These are phyloP conservation scores for Vidua macroura DNA, from an alignment of 2,113 vertebrate genomes.

Conservation along the genomic window DNA sequence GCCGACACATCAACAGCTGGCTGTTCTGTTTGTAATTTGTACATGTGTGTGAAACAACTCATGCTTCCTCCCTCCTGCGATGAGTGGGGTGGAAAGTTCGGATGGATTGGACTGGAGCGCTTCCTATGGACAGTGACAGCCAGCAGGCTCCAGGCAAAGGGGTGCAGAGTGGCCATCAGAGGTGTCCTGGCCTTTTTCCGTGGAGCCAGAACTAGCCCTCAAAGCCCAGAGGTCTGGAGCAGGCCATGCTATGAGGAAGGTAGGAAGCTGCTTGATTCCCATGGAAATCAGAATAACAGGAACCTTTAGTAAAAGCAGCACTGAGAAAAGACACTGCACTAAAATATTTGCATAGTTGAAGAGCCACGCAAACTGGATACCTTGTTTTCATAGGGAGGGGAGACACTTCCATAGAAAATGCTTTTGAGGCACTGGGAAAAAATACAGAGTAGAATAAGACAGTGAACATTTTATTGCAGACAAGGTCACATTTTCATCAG, in stretches of 20 bases:
- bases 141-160: neutral
- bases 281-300: accelerated
- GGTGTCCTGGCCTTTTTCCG: accelerated
- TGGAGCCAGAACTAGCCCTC: neutral
- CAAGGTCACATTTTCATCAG: conserved; percentile 44
- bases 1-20: too few relatives aligned
- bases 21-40: neutral
- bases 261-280: neutral
- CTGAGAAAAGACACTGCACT: neutral
- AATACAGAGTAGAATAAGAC: neutral
- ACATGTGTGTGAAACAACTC: neutral
- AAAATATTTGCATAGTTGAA: accelerated
- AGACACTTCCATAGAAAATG: neutral
- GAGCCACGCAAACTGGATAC: neutral
- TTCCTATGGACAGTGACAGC: neutral
- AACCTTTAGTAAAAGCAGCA: neutral
- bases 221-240: neutral
- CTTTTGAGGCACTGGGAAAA: neutral
- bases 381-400: neutral
- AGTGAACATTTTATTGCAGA: conserved; percentile 60
- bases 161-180: too few relatives aligned
- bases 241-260: accelerated
- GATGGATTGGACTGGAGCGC: accelerated
- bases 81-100: neutral
- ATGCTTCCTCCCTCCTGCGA: accelerated